Conservation (phyloP, 2,888 invertebrate genomes). For the Heteropelma amictum region DNA sequence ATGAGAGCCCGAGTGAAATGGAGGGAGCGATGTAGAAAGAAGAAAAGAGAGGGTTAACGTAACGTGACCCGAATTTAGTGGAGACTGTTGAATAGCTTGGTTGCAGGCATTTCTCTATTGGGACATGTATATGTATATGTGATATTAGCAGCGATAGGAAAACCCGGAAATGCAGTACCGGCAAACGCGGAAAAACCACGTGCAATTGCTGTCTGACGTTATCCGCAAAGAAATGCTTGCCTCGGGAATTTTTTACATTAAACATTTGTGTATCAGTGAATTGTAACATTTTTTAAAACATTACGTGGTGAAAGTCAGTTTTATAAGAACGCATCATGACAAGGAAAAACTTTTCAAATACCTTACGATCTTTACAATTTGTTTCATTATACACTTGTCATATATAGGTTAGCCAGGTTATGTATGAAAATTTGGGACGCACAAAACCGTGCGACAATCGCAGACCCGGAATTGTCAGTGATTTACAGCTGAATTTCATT, state of each 20-base stretch:
- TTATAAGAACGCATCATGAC: too few relatives aligned
- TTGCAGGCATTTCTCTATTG: slow-evolving; percentile 35
- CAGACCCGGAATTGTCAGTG: too few relatives aligned
- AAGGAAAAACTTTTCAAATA: too few relatives aligned
- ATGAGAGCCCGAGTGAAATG: neutral
- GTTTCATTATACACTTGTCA: too few relatives aligned
- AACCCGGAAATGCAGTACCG: slow-evolving; percentile 5
- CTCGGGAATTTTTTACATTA: neutral
- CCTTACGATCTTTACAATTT: too few relatives aligned
- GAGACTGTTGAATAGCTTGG: slow-evolving; percentile 51
- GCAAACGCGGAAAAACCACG: slow-evolving; percentile 4
- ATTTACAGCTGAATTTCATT: too few relatives aligned
- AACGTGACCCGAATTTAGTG: slow-evolving; percentile 60
- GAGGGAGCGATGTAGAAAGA: slow-evolving; percentile 6
- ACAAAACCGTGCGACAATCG: too few relatives aligned
- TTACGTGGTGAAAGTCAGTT: too few relatives aligned
- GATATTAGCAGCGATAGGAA: slow-evolving; percentile 2
- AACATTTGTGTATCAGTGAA: too few relatives aligned
- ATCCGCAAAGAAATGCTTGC: neutral
- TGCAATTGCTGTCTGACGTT: slow-evolving; percentile 2
- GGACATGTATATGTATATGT: neutral
- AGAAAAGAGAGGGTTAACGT: slow-evolving; percentile 25
- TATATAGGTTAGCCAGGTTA: too few relatives aligned
- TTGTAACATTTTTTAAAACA: neutral
- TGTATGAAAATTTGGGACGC: too few relatives aligned